Evolutionary conservation across 2,888 invertebrate species (phyloP), one percentile per base, ranked within the genome.

Genomic region (Drosophila nr. medialis): DNA sequence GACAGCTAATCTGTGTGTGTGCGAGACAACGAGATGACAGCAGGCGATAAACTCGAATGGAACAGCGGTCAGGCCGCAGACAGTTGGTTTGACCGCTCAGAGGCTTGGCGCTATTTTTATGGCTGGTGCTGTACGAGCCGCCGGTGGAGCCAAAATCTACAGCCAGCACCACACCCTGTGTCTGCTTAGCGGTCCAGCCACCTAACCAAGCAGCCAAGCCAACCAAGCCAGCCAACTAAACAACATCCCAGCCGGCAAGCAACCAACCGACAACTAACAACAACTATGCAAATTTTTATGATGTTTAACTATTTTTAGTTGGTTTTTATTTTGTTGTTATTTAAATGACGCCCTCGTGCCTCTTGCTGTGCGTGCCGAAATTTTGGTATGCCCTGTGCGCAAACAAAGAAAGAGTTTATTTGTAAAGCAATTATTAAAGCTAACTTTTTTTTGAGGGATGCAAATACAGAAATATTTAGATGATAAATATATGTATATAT

Each of bases 291-390:
- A 87, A 87, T 86, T 90, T 81, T 88, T 89, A 83, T 81, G 79
- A 78, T 83, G 89, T 80, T 83, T 86, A 84, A 86, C 79, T 81
- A 90, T 90, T 89, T 86, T 90, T 90, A 90, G 89, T 83, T 79
- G 65, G 68, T 74, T 84, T 80, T 78, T 74, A 74, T 64, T 64
- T 82, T 89, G 86, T 89, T 89, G 89, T 90, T 86, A 90, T 86
- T 85, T 90, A 88, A 85, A 85, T 85, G 79, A 82, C 72, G 86
- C 76, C 79, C 82, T 72, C 76, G 78, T 80, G 80, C 68, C 68
- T 54, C 79, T 71, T 61, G 75, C 49, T 48, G 55, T 27, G 48
- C 32, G 50, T 50, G 50, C 50, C 58, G 32, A 77, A 77, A 70
- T 48, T 21, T 49, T 27, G 11, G 11, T 27, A 72, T 70, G 68